These are phyloP conservation scores for Bubo bubo DNA, from an alignment of 2,113 vertebrate genomes.

Conservation along the genomic window DNA sequence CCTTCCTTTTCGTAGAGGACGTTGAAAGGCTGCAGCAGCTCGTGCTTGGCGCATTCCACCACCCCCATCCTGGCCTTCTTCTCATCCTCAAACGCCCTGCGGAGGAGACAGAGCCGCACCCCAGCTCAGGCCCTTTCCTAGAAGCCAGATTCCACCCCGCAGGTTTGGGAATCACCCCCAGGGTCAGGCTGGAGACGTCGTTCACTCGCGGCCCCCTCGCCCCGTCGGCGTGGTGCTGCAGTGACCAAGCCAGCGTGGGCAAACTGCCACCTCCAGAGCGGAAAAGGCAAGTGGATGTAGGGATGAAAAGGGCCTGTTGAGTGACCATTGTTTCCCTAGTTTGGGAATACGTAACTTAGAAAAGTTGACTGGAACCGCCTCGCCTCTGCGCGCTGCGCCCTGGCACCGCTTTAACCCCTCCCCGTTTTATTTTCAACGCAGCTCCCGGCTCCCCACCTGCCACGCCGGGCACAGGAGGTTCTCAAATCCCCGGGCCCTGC, in stretches of 20 bases:
- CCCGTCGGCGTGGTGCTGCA: accelerated
- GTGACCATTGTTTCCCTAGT: background rate
- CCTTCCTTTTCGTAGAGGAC: constrained; percentile 97
- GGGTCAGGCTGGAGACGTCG: background rate
- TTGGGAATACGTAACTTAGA: too few relatives aligned
- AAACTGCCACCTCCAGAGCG: accelerated
- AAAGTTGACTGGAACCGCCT: background rate
- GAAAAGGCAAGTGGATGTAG: background rate
- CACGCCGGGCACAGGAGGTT: background rate
- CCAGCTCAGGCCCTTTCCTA: background rate
- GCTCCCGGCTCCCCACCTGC: background rate
- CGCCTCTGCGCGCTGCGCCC: background rate
- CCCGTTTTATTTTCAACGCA: background rate
- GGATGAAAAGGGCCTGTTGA: background rate
- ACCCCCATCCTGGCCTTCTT: constrained; percentile 94
- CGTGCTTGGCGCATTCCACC: constrained; percentile 96
- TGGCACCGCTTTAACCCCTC: background rate
- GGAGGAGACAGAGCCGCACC: background rate
- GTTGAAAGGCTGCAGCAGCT: constrained; percentile 93
- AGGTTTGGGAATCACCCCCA: background rate
- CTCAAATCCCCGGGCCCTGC: background rate
- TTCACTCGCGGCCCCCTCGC: accelerated
- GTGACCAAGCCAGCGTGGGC: background rate
- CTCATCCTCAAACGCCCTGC: constrained; percentile 94
- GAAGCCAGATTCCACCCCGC: background rate